These are phyloP conservation scores for Vidua macroura DNA, from an alignment of 2,113 vertebrate genomes.

Conservation along the genomic window DNA sequence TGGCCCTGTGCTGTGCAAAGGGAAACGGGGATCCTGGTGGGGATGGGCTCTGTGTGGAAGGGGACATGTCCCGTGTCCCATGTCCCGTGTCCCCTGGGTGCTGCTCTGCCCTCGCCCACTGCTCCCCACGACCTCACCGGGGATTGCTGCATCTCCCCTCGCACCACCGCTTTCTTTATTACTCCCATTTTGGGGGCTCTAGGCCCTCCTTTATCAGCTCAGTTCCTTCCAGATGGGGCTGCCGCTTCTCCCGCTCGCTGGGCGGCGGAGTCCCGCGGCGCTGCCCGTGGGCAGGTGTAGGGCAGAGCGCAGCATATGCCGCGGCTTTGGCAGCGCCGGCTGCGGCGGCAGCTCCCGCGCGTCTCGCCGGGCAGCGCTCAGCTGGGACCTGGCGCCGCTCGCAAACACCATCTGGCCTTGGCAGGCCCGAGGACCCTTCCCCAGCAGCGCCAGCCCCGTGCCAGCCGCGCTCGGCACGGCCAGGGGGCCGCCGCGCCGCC, in stretches of 20 bases:
- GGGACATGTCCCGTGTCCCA: rapidly evolving
- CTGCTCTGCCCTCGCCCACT: rapidly evolving
- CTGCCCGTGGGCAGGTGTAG: slow-evolving; percentile 80
- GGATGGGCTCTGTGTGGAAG: neutral
- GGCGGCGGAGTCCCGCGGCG: slow-evolving; percentile 50
- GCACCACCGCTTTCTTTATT: neutral
- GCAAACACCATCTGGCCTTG: slow-evolving; percentile 88
- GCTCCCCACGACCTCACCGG: neutral
- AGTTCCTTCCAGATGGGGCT: slow-evolving; percentile 71
- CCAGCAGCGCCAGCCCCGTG: neutral
- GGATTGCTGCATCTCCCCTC: rapidly evolving
- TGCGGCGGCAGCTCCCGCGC: slow-evolving; percentile 72
- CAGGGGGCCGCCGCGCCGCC: neutral
- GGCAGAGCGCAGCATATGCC: slow-evolving; percentile 84
- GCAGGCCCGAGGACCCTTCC: slow-evolving; percentile 57
- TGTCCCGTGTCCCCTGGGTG: neutral
- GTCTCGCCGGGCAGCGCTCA: slow-evolving; percentile 79
- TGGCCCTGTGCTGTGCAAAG: rapidly evolving
- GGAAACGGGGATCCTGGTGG: neutral
- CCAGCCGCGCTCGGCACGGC: neutral
- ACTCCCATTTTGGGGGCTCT: rapidly evolving
- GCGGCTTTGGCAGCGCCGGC: slow-evolving; percentile 73
- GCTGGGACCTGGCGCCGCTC: slow-evolving; percentile 81
- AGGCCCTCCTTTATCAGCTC: slow-evolving; percentile 50
- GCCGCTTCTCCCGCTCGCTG: slow-evolving; percentile 67